Evolutionary conservation across 1,140 invertebrate species (phyloP), one percentile per base, ranked within the genome.

Genomic region (Episyrphus balteatus): DNA sequence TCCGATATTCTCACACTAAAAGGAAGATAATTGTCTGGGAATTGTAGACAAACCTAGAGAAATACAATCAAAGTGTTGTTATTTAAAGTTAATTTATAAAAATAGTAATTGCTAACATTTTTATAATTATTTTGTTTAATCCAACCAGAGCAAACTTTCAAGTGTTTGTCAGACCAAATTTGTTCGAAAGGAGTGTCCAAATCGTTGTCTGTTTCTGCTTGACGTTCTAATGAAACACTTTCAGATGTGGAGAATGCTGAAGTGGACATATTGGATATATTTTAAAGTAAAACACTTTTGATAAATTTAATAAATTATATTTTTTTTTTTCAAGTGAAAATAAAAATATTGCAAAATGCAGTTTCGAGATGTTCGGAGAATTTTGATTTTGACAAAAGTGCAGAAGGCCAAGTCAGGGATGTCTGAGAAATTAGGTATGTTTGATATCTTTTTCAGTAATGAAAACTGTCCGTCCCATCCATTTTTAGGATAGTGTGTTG

Each of bases 11-110:
- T 61, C n/a, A 77, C 73, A 46, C 89, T 81, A 69, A 86, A 75
- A 19, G 62, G 52, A 47, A 95, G 70, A 41, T 90, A 71, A 31
- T 81, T 73, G 71, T 96, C 92, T 11, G 92, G 91, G 70, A 96
- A 93, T 74, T 95, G 92, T 40, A 95, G 66, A 50, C 88, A 91
- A 26, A 94, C 80, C 88, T 89, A 65, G 51, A 54, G 47, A 49
- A 51, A 19, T 42, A 44, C 52, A 50, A 47, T 49, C 6, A 44
- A 34, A n/a, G n/a, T 49, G 44, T 40, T 46, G 42, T 34, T 49
- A 30, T 37, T 13, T 38, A 10, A 39, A n/a, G 30, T 31, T 40
- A 36, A 49, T 34, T 38, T 42, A 51, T 19, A 47, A 45, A 45
- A 45, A 45, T 44, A 39, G 21, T 51, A 51, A 55, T 40, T 44